Evolutionary conservation across 1,140 invertebrate genomes (phyloP).

Genomic region (Bombus affinis): DNA sequence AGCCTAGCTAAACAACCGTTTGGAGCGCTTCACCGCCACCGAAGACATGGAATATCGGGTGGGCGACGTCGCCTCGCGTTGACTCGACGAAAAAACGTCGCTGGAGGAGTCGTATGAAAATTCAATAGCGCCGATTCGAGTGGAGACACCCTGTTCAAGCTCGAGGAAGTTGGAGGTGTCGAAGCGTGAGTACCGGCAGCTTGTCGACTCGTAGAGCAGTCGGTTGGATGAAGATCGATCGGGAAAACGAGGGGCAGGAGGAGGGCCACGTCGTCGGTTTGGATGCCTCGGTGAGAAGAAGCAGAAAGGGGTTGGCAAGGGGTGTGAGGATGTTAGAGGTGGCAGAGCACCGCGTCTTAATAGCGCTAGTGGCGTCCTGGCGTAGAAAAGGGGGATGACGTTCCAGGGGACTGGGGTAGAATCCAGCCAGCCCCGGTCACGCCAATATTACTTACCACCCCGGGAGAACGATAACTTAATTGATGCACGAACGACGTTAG

Average conservation of each 20-base stretch:
- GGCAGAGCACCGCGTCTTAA: constrained; percentile 71
- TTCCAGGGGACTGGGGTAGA: constrained; percentile 20
- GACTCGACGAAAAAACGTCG: background rate
- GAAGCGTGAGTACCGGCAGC: constrained; percentile 60
- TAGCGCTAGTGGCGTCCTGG: constrained; percentile 62
- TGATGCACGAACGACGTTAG: constrained; percentile 68
- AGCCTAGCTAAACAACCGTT: background rate
- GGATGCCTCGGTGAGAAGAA: constrained; percentile 48
- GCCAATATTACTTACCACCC: constrained; percentile 72
- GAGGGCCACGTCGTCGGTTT: background rate
- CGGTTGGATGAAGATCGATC: constrained; percentile 71
- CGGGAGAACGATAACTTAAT: constrained; percentile 72
- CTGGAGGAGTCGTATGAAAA: constrained; percentile 47
- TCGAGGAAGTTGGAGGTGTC: constrained; percentile 54
- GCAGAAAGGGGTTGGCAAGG: constrained; percentile 9
- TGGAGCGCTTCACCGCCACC: too few relatives aligned
- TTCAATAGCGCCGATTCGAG: constrained; percentile 53
- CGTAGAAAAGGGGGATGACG: constrained; percentile 52
- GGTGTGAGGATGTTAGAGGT: constrained; percentile 60
- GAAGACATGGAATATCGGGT: background rate
- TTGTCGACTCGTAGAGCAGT: constrained; percentile 73
- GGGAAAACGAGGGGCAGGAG: constrained; percentile 16
- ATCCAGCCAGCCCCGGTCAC: constrained; percentile 67
- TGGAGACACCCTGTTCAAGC: constrained; percentile 28
- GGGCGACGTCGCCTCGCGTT: background rate